Percentiles rank a stretch among this genome's conserved stretches.
Evolutionary conservation across 2,888 invertebrate genomes (phyloP).

Genomic region (Lomographa bimaculata): DNA sequence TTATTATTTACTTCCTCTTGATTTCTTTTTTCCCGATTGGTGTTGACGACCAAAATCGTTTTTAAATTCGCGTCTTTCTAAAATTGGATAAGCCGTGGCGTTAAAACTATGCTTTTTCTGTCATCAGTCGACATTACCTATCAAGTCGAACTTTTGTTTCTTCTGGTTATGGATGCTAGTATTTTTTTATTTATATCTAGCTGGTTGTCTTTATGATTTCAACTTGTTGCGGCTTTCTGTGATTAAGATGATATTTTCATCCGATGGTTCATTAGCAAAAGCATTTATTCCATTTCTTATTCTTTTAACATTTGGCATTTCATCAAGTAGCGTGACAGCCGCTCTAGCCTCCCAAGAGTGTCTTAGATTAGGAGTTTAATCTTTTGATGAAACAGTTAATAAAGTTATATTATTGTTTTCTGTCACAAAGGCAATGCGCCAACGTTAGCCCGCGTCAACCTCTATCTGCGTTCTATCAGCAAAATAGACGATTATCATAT

Average conservation of each 20-base stretch:
- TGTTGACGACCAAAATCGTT: conserved; percentile 83
- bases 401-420: conserved; percentile 51
- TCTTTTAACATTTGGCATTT: conserved; percentile 64
- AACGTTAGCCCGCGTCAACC: conserved; percentile 95
- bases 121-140: conserved; percentile 15
- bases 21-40: conserved; percentile 63
- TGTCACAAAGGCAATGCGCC: conserved; percentile 89
- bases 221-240: conserved; percentile 46
- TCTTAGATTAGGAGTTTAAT: conserved; percentile 17
- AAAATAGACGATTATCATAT: conserved; percentile 99
- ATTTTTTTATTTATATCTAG: conserved; percentile 45
- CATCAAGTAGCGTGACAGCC: conserved; percentile 44
- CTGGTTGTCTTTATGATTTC: conserved; percentile 53
- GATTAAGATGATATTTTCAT: conserved; percentile 39
- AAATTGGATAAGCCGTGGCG: conserved; percentile 34
- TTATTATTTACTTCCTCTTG: conserved; percentile 55
- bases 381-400: conserved; percentile 39
- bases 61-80: conserved; percentile 57
- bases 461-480: conserved; percentile 98
- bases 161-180: conserved; percentile 31
- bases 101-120: conserved; percentile 37
- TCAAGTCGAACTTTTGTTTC: conserved; percentile 10
- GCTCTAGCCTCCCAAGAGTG: conserved; percentile 8
- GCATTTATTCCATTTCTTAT: conserved; percentile 50
- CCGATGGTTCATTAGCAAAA: conserved; percentile 28